Evolutionary conservation across 2,113 vertebrate species (phyloP).

Genomic region (Tapirus terrestris): DNA sequence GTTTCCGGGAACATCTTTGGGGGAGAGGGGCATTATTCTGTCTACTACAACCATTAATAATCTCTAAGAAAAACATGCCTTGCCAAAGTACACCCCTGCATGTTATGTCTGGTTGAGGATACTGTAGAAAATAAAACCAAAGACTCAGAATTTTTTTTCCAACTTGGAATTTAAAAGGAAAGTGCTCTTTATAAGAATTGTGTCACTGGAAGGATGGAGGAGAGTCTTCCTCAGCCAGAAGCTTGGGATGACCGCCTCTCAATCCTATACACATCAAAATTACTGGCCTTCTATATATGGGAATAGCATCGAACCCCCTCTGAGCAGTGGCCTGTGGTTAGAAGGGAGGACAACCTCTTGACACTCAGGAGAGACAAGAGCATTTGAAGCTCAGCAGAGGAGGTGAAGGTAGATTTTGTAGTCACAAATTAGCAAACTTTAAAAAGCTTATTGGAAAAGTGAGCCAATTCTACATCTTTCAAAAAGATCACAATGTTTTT

Average conservation of each 20-base stretch:
- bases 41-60: neutral
- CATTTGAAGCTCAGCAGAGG: neutral
- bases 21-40: neutral
- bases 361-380: neutral
- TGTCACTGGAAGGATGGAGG: neutral
- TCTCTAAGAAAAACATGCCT: neutral
- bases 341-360: neutral
- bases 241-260: neutral
- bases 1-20: neutral
- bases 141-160: neutral
- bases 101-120: neutral
- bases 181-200: neutral
- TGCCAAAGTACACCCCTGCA: neutral
- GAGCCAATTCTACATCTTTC: neutral
- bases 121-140: neutral
- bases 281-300: neutral
- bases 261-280: neutral
- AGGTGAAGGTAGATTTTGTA: neutral
- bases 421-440: neutral
- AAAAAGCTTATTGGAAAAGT: conserved; percentile 25
- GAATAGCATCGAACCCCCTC: no score
- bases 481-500: neutral
- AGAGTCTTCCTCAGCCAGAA: neutral
- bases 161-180: neutral
- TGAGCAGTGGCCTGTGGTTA: neutral